phyloP scores from a whole-genome alignment of 1,140 invertebrate species.

The Magallana gigas region DNA sequence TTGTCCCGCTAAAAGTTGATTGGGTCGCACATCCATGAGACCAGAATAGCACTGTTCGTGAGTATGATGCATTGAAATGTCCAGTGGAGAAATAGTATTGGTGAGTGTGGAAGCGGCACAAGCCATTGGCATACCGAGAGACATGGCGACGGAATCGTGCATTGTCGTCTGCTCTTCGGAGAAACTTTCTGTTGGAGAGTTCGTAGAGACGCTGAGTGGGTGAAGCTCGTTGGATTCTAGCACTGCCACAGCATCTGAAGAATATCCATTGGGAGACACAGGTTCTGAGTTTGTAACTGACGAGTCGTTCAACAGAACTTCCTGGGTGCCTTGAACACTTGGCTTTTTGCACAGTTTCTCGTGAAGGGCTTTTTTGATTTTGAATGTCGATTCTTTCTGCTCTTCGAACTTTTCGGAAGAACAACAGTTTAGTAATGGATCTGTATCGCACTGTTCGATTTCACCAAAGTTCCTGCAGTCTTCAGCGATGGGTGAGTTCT shows the following conservation, averaged over 20 bases:
- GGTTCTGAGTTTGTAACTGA: not conserved
- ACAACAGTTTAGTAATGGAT: slow-evolving; percentile 21
- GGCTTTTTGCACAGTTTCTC: slow-evolving; percentile 11
- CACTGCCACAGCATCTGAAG: not conserved
- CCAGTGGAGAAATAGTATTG: not conserved
- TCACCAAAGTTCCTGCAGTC: slow-evolving; percentile 28
- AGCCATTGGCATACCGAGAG: slow-evolving; percentile 8
- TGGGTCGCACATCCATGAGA: not conserved
- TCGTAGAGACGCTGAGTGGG: not conserved
- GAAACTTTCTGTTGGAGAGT: slow-evolving; percentile 8
- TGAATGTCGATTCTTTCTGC: not conserved
- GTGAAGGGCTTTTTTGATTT: slow-evolving; percentile 30
- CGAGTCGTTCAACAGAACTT: slow-evolving; percentile 4
- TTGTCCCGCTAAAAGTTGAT: slow-evolving; percentile 27
- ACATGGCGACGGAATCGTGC: slow-evolving; percentile 13
- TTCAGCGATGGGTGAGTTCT: not conserved
- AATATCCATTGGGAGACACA: not conserved
- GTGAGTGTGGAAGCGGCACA: slow-evolving; percentile 1
- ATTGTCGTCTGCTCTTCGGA: not conserved
- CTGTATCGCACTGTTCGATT: slow-evolving; percentile 6
- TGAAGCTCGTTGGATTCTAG: not conserved
- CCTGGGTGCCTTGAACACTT: not conserved
- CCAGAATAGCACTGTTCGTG: slow-evolving; percentile 8
- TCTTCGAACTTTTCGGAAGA: slow-evolving; percentile 5
- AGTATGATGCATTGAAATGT: slow-evolving; percentile 28